A percentile compares a stretch with the other conserved stretches of the same genome.
Evolutionary conservation across 2,797 vertebrate genomes (phyloP).

Genomic region (Anisognathus igniventris): DNA sequence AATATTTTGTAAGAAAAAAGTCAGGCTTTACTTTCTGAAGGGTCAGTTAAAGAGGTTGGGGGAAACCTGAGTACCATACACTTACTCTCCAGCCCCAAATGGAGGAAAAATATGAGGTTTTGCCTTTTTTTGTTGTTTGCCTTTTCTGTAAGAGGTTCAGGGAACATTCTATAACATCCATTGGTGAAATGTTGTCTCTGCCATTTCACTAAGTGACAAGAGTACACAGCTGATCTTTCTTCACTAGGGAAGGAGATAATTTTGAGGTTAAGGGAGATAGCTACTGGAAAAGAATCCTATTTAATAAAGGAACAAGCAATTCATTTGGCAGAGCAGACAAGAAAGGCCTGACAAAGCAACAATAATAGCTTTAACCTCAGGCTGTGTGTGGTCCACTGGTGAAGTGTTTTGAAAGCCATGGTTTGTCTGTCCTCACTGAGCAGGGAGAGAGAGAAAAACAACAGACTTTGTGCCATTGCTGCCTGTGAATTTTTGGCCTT

Average conservation of each 20-base stretch:
- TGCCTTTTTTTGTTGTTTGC: background rate
- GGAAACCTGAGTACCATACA: background rate
- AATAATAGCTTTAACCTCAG: slow-evolving; percentile 46
- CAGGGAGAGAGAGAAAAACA: background rate
- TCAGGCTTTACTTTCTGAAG: background rate
- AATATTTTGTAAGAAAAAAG: background rate
- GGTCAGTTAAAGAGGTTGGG: background rate
- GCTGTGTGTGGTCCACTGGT: slow-evolving; percentile 56
- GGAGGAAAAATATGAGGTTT: background rate
- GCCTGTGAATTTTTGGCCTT: background rate
- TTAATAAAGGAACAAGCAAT: slow-evolving; percentile 34
- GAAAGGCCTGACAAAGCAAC: slow-evolving; percentile 37
- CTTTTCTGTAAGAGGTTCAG: background rate
- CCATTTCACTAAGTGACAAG: background rate
- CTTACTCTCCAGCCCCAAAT: background rate
- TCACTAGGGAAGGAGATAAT: background rate
- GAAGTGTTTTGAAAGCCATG: slow-evolving; percentile 34
- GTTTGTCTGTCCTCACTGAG: background rate
- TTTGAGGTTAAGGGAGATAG: slow-evolving; percentile 9
- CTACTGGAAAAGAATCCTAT: slow-evolving; percentile 25
- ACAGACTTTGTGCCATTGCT: background rate
- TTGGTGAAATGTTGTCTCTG: background rate
- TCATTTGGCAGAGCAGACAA: background rate
- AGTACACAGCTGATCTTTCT: background rate
- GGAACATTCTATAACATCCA: background rate